Conservation (phyloP, 2,888 invertebrate genomes). For the Cryptus armator region DNA sequence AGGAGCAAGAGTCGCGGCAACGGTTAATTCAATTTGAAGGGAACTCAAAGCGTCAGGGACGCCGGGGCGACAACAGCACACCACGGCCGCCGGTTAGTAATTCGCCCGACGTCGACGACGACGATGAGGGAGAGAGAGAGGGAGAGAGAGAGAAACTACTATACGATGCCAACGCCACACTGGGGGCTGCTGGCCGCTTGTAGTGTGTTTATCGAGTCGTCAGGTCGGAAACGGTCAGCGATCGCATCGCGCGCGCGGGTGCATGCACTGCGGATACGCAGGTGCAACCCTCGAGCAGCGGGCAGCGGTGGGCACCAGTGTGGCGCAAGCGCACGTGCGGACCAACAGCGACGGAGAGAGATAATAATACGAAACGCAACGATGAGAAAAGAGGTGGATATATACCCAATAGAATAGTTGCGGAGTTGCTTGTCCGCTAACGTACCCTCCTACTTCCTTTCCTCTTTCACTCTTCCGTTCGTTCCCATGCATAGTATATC, state of each 20-base stretch:
- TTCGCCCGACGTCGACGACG: constrained; percentile 30
- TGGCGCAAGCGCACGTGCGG: constrained; percentile 67
- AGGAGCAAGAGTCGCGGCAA: constrained; percentile 47
- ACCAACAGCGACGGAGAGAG: constrained; percentile 6
- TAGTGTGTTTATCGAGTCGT: constrained; percentile 69
- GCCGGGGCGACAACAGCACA: constrained; percentile 50
- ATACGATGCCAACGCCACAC: constrained; percentile 37
- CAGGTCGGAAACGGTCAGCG: constrained; percentile 71
- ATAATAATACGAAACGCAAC: constrained; percentile 9
- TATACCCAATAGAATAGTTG: constrained; percentile 26
- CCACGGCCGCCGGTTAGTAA: constrained; percentile 56
- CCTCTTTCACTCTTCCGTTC: constrained; percentile 58
- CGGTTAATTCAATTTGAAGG: constrained; percentile 66
- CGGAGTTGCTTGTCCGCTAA: constrained; percentile 58
- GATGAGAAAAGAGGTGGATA: neutral
- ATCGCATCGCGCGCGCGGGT: constrained; percentile 65
- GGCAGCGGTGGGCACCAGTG: constrained; percentile 24
- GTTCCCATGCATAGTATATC: constrained; percentile 64
- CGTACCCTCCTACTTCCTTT: constrained; percentile 59
- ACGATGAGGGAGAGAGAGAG: constrained; percentile 3
- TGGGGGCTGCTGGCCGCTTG: constrained; percentile 34
- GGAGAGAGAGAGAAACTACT: too few relatives aligned
- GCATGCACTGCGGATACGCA: constrained; percentile 66
- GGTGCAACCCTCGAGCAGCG: constrained; percentile 61
- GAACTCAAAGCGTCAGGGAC: constrained; percentile 50